Percentiles rank a stretch among this genome's conserved stretches.
Evolutionary conservation across 2,797 vertebrate genomes (phyloP).

Genomic region (Peromyscus nudipes): DNA sequence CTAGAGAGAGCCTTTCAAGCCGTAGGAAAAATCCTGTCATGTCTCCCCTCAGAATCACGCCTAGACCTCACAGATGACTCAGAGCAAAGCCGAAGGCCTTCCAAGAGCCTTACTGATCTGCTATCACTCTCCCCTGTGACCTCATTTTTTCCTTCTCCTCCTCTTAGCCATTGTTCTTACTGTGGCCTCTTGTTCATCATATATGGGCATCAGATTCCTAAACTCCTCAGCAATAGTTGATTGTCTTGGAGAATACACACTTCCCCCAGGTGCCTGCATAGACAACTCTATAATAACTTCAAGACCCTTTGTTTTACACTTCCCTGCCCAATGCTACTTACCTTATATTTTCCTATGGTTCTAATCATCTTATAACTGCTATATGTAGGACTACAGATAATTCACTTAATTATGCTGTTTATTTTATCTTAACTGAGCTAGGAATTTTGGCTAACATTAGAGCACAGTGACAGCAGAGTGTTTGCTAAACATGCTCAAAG

Average conservation of each 20-base stretch:
- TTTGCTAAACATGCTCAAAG: background rate
- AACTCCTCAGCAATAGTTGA: too few relatives aligned
- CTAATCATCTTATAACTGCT: background rate
- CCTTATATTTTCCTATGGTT: background rate
- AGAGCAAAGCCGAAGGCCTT: background rate
- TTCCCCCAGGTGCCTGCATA: background rate
- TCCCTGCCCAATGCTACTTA: background rate
- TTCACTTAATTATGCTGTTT: background rate
- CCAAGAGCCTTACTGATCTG: background rate
- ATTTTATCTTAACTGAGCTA: background rate
- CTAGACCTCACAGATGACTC: background rate
- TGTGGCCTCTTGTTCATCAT: background rate
- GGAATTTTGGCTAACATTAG: background rate
- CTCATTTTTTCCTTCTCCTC: background rate
- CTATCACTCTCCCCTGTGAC: background rate
- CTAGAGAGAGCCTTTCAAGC: background rate
- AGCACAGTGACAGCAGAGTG: background rate
- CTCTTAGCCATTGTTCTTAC: background rate
- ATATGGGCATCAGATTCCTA: fast-evolving
- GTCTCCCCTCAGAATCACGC: background rate
- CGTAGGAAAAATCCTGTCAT: background rate
- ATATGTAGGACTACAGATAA: background rate
- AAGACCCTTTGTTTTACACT: too few relatives aligned
- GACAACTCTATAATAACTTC: background rate
- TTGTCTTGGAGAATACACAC: background rate